Percentiles rank a stretch among this genome's conserved stretches.
Evolutionary conservation across 2,113 vertebrate species (phyloP).

Genomic region (Helogale parvula): DNA sequence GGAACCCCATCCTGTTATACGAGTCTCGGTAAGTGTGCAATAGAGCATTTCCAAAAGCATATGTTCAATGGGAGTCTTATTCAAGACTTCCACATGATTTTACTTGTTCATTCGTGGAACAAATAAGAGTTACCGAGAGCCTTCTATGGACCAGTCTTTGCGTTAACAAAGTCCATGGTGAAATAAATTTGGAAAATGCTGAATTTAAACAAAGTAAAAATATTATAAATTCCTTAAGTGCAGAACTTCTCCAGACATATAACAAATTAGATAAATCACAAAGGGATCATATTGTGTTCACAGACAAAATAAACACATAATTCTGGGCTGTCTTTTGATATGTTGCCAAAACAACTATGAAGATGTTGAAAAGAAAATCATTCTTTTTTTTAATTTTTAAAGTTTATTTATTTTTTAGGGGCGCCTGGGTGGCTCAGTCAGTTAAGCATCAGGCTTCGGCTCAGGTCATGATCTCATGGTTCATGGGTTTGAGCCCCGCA

Average conservation of each 20-base stretch:
- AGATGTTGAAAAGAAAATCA: neutral
- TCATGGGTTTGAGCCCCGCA: too few species aligned
- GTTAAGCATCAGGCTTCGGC: too few species aligned
- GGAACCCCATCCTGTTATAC: neutral
- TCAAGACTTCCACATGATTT: neutral
- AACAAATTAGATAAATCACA: slow-evolving; percentile 8
- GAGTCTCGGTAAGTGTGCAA: neutral
- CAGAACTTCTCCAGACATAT: neutral
- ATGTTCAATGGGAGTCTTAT: neutral
- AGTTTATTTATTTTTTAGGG: neutral
- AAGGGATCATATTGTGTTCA: neutral
- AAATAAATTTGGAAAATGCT: slow-evolving; percentile 38
- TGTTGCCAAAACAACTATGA: neutral
- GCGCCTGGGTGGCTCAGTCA: too few species aligned
- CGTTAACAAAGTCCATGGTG: neutral
- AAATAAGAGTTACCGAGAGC: neutral
- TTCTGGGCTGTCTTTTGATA: neutral
- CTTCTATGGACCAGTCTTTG: neutral
- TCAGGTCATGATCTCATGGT: too few species aligned
- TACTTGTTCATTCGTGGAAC: neutral
- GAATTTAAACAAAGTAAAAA: slow-evolving; percentile 30
- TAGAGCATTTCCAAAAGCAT: neutral
- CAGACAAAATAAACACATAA: neutral
- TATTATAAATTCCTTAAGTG: neutral
- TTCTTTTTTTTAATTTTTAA: neutral